These are phyloP conservation scores for Otocyon megalotis DNA, from an alignment of 2,113 vertebrate genomes.

Conservation along the genomic window DNA sequence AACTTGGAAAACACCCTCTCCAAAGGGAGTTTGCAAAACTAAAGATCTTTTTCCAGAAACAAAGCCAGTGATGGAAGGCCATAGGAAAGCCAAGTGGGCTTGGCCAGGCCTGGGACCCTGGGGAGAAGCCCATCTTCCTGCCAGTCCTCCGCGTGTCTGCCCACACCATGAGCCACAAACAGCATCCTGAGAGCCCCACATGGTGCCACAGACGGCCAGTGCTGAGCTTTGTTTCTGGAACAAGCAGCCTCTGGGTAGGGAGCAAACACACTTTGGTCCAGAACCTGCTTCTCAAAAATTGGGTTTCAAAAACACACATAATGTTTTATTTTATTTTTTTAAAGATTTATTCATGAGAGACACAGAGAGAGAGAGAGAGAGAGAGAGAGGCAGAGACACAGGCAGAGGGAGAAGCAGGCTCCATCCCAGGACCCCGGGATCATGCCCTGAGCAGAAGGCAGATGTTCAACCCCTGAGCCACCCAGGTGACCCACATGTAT, in stretches of 20 bases:
- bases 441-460: too few species aligned
- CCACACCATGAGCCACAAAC: background rate
- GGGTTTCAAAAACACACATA: background rate
- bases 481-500: too few species aligned
- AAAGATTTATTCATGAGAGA: too few species aligned
- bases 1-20: background rate
- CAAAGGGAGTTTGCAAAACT: background rate
- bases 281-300: background rate
- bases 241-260: rapidly evolving
- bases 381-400: too few species aligned
- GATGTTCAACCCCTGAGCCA: too few species aligned
- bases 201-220: too few species aligned
- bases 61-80: background rate
- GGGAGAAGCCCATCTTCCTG: background rate
- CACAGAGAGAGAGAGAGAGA: too few species aligned
- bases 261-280: background rate
- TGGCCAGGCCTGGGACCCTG: background rate
- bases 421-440: too few species aligned
- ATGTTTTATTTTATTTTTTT: background rate
- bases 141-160: rapidly evolving
- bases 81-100: background rate
- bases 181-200: background rate
- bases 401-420: too few species aligned
- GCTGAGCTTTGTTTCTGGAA: background rate
- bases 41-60: background rate